Percentiles rank a stretch among this genome's conserved stretches.
Evolutionary conservation across 2,888 invertebrate species (phyloP).

Genomic region (Brenthis ino): DNA sequence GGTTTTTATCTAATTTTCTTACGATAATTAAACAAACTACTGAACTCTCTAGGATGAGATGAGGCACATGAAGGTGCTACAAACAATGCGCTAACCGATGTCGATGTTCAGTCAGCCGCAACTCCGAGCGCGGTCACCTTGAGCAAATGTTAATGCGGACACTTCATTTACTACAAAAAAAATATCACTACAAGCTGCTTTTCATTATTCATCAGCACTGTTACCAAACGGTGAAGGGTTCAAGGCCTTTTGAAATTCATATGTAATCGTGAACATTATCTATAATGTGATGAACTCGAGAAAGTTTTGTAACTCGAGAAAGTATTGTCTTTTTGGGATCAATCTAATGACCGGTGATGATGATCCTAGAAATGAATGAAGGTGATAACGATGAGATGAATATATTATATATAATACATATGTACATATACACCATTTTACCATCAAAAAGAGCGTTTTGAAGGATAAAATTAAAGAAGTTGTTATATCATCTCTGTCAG

Average conservation of each 20-base stretch:
- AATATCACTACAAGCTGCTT: constrained; percentile 58
- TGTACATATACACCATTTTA: too few relatives aligned
- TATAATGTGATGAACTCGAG: not conserved
- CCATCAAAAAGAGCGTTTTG: too few relatives aligned
- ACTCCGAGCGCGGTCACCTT: constrained; percentile 77
- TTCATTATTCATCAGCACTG: constrained; percentile 57
- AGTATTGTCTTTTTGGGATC: too few relatives aligned
- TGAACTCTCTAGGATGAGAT: constrained; percentile 38
- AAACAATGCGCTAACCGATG: constrained; percentile 55
- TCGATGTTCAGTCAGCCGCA: constrained; percentile 76
- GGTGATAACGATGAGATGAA: too few relatives aligned
- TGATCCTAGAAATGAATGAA: too few relatives aligned
- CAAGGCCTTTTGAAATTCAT: constrained; percentile 47
- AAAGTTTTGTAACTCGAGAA: too few relatives aligned
- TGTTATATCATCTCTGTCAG: too few relatives aligned
- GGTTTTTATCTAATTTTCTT: not conserved
- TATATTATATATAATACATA: too few relatives aligned
- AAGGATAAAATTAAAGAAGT: too few relatives aligned
- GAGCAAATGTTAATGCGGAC: constrained; percentile 78
- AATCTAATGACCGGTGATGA: too few relatives aligned
- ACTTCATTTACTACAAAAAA: constrained; percentile 61
- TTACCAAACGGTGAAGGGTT: constrained; percentile 52
- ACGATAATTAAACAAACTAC: not conserved
- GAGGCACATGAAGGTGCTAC: constrained; percentile 53
- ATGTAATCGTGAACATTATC: not conserved